Base-by-base conservation (phyloP, 35 echinoderm and acorn worm species). In the Anneissia japonica region DNA sequence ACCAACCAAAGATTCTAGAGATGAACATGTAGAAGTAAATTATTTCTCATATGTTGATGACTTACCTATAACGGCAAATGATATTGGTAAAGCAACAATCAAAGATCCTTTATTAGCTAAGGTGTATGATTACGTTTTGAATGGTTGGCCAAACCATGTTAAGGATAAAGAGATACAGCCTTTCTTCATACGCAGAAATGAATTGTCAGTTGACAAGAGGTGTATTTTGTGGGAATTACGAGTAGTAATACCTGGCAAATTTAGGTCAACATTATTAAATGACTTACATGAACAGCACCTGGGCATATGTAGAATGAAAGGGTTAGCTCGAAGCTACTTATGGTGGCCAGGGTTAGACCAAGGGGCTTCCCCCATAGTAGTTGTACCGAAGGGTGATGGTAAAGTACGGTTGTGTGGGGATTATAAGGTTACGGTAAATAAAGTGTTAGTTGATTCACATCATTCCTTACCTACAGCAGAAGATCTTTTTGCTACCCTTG, bases 301-400 rank as follows among this genome's bases (percentile, higher is more conserved):
- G 26, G 74, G 85, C 31, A 87, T 87, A 56, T 13, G 32, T 9
- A 87, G 85, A 31, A 87, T 87, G 74, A 85, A 37, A 36, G 83
- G 83, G 72, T 32, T 85, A 23, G 72, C 83, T 19, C 0, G 83
- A 21, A 79, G 85, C 45, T 87, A 87, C 46, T 32, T 87, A n/a
- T 87, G 74, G 85, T 87, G 85, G 85, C 85, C 85, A 32, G 32
- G 76, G n/a, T 35, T 87, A 21, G 75, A 87, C n/a, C n/a, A n/a
- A n/a, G n/a, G n/a, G n/a, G n/a, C n/a, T n/a, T n/a, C n/a, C n/a
- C n/a, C n/a, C n/a, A n/a, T n/a, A n/a, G n/a, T n/a, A n/a, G n/a
- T n/a, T n/a, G n/a, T n/a, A n/a, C n/a, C n/a, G n/a, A n/a, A n/a
- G n/a, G n/a, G n/a, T n/a, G n/a, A n/a, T n/a, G n/a, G n/a, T n/a